Percentiles rank a stretch among this genome's conserved stretches.
Conservation (phyloP, 1,140 invertebrate species). For the Zaprionus gabonicus region DNA sequence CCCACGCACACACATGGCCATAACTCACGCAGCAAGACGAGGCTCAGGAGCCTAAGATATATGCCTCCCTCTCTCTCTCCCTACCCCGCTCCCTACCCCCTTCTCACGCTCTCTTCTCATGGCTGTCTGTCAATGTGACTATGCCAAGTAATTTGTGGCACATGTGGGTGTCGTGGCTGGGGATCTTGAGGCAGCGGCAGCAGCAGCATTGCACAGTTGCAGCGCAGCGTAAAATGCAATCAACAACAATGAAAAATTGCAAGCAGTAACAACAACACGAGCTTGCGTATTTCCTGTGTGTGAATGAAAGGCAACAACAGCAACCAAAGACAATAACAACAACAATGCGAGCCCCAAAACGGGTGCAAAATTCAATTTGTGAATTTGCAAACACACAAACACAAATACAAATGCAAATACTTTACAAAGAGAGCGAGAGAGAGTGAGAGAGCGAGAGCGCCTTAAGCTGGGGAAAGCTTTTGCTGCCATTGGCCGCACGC, state of each 20-base stretch:
- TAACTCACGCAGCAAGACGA: slow-evolving; percentile 33
- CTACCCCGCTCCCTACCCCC: not conserved
- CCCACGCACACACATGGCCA: slow-evolving; percentile 22
- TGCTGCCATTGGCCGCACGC: not conserved
- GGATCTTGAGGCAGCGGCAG: not conserved
- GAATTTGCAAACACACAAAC: slow-evolving; percentile 35
- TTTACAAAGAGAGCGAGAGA: slow-evolving; percentile 29
- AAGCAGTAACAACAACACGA: slow-evolving; percentile 44
- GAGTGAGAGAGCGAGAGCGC: slow-evolving; percentile 18
- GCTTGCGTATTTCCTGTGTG: slow-evolving; percentile 76
- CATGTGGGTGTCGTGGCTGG: slow-evolving; percentile 63
- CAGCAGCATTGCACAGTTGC: slow-evolving; percentile 4
- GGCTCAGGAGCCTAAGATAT: slow-evolving; percentile 38
- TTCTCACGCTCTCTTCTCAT: not conserved
- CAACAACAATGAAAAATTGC: slow-evolving; percentile 77
- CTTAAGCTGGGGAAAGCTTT: slow-evolving; percentile 40
- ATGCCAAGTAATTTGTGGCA: slow-evolving; percentile 72
- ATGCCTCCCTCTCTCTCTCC: not conserved
- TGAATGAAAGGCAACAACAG: slow-evolving; percentile 62
- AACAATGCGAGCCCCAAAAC: slow-evolving; percentile 12
- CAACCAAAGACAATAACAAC: not conserved
- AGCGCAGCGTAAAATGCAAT: slow-evolving; percentile 63
- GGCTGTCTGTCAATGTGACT: slow-evolving; percentile 38
- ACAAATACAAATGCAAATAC: slow-evolving; percentile 15
- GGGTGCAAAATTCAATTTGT: slow-evolving; percentile 34